Evolutionary conservation across 1,140 invertebrate species (phyloP).

Genomic region (Pararge aegeria): DNA sequence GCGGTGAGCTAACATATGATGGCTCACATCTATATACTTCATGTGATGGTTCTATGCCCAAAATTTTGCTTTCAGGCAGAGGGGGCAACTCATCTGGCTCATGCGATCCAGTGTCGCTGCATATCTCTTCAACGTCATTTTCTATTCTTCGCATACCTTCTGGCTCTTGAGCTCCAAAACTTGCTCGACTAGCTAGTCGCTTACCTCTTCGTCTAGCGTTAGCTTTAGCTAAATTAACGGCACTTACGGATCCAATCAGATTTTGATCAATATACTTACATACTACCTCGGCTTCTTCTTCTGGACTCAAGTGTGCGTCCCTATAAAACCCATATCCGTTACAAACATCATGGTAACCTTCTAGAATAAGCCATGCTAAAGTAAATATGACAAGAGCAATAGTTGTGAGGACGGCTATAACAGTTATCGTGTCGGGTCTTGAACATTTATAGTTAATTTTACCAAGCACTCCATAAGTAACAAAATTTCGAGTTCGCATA

Average conservation of each 20-base stretch:
- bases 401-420: slow-evolving; percentile 53
- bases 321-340: slow-evolving; percentile 67
- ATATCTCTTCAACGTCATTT: slow-evolving; percentile 20
- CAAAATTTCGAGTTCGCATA: slow-evolving; percentile 50
- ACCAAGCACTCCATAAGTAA: slow-evolving; percentile 62
- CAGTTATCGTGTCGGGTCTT: slow-evolving; percentile 49
- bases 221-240: slow-evolving; percentile 44
- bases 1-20: slow-evolving; percentile 51
- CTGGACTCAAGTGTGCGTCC: slow-evolving; percentile 52
- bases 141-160: slow-evolving; percentile 45
- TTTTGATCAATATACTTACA: slow-evolving; percentile 56
- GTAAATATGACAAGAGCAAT: slow-evolving; percentile 50
- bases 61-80: slow-evolving; percentile 42
- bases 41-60: slow-evolving; percentile 25
- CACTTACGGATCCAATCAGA: slow-evolving; percentile 39
- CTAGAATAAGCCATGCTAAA: slow-evolving; percentile 51
- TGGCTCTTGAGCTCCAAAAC: slow-evolving; percentile 50
- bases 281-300: slow-evolving; percentile 56
- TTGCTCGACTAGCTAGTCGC: slow-evolving; percentile 37
- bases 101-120: slow-evolving; percentile 28
- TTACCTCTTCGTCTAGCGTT: slow-evolving; percentile 46
- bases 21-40: slow-evolving; percentile 52
- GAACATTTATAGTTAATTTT: slow-evolving; percentile 42
- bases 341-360: slow-evolving; percentile 58
- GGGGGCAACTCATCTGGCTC: slow-evolving; percentile 45